Percentiles rank a stretch among this genome's conserved stretches.
phyloP scores from a whole-genome alignment of 2,113 vertebrate genomes.

The Pluvianellus socialis region DNA sequence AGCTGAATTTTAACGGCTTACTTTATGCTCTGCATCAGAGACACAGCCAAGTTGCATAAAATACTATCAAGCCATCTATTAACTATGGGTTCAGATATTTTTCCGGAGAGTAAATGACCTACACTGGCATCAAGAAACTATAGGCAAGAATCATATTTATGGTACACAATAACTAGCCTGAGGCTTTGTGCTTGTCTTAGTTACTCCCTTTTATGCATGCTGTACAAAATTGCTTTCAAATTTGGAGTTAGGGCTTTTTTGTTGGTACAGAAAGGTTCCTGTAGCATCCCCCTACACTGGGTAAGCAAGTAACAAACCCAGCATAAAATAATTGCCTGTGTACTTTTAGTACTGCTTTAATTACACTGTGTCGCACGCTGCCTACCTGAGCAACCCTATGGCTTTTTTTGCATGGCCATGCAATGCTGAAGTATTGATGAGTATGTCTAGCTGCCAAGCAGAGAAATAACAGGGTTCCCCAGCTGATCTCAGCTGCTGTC shows the following conservation, averaged over 20 bases:
- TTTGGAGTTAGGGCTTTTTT: not conserved
- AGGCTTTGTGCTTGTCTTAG: not conserved
- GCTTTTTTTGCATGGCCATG: not conserved
- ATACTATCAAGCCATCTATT: not conserved
- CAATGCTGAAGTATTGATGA: not conserved
- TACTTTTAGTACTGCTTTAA: not conserved
- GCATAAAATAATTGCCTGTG: not conserved
- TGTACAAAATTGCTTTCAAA: not conserved
- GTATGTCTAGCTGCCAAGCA: not conserved
- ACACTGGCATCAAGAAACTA: not conserved
- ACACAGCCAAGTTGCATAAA: not conserved
- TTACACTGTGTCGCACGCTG: not conserved
- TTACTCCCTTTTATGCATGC: not conserved
- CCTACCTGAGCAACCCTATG: not conserved
- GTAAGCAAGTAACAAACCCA: not conserved
- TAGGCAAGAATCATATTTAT: not conserved
- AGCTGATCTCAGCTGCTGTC: not conserved
- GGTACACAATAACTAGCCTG: not conserved
- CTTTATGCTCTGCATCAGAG: not conserved
- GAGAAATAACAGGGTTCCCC: not conserved
- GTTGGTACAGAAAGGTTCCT: not conserved
- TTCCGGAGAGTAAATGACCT: not conserved
- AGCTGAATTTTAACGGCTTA: slow-evolving; percentile 2
- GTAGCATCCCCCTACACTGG: not conserved
- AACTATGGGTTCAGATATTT: not conserved